A percentile compares a stretch with the other conserved stretches of the same genome.
Evolutionary conservation across 2,797 vertebrate species (phyloP).

Genomic region (Atherinosoma microstoma): DNA sequence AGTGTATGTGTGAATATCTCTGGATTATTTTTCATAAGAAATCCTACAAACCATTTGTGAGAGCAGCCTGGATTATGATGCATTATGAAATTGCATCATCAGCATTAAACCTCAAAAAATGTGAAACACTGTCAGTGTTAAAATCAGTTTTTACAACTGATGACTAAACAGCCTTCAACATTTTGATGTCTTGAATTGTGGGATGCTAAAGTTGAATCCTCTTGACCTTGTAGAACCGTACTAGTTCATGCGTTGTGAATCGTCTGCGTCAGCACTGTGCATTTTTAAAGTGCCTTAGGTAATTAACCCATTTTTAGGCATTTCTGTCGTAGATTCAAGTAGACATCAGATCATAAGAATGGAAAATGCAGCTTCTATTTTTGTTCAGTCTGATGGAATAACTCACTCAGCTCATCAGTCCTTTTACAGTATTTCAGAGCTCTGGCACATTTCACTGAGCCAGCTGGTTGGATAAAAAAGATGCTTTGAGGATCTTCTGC

Average conservation of each 20-base stretch:
- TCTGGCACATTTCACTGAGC: constrained; percentile 40
- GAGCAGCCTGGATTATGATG: too few species aligned
- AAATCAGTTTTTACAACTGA: too few species aligned
- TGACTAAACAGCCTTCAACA: background rate
- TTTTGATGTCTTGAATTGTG: background rate
- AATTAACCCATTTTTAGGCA: constrained; percentile 32
- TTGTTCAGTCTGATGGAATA: constrained; percentile 42
- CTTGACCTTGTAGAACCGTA: background rate
- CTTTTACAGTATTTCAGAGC: constrained; percentile 39
- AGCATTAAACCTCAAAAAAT: too few species aligned
- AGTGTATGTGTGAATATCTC: too few species aligned
- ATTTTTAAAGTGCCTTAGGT: constrained; percentile 26
- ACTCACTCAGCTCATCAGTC: constrained; percentile 30
- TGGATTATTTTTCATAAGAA: too few species aligned
- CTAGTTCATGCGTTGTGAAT: constrained; percentile 14
- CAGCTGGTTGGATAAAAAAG: constrained; percentile 23
- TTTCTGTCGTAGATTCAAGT: constrained; percentile 25
- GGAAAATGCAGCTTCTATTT: constrained; percentile 48
- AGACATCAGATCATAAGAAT: constrained; percentile 26
- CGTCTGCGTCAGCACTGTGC: constrained; percentile 7
- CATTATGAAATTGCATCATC: too few species aligned
- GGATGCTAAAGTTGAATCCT: background rate
- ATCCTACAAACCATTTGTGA: too few species aligned
- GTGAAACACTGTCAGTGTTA: too few species aligned
- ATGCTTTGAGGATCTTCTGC: constrained; percentile 3